Base-by-base conservation (phyloP, 2,888 invertebrate species). In the Pseudococcus jackbeardsleyi region DNA sequence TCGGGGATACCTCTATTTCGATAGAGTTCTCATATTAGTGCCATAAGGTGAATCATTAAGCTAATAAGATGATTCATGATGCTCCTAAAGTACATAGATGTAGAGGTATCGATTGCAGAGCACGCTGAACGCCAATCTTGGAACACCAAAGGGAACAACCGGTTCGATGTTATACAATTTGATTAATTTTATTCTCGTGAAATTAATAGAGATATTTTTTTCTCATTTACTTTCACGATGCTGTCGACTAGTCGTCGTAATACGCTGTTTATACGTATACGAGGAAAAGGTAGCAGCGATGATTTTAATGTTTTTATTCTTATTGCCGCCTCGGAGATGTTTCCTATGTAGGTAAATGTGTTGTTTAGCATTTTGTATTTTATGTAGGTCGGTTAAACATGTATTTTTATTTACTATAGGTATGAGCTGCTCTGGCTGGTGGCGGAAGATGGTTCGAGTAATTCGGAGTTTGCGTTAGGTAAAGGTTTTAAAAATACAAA, bases 41-140 rank as follows among this genome's bases (percentile, higher is more conserved):
- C 17, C 22, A 82, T 82, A 46, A 82, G 79, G 79, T 82, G 79
- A 82, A 82, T 82, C 79, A 82, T 82, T 82, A 82, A 46, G 26
- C 79, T 42, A 82, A 82, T 82, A 19, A 19, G 79, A 82, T 82
- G 79, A 82, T 82, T 82, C 79, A 82, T 82, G 79, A 82, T 72
- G 77, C 39, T 77, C 17, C 17, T 9, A 77, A 8, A 8, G 39
- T 33, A 33, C 12, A 26, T 72, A 33, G 8, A 11, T 33, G 64
- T 64, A 22, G 1, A 7, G 7, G 59, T 64, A 64, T 64, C 9
- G 42, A 22, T 19, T 64, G 11, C 12, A 2, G 59, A 33, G 59
- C n/a, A 59, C 15, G 59, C n/a, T 17, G 19, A 59, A 59, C 59
- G 17, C 7, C 7, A 59, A 59, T 12, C 59, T n/a, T 59, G 15